Base-by-base conservation (phyloP, 2,888 invertebrate species). In the Acronicta alni region DNA sequence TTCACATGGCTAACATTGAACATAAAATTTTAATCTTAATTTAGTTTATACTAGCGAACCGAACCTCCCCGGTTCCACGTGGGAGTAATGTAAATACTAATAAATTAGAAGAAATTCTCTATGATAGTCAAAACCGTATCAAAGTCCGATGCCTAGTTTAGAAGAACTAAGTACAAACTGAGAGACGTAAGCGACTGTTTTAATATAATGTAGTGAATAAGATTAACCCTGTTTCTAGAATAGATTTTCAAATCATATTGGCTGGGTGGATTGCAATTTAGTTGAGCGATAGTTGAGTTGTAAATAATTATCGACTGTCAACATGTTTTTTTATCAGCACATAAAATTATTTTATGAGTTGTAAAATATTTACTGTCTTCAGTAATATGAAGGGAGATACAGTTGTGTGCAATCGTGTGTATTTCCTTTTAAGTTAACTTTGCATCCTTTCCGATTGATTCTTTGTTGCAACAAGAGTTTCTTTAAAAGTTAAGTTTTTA, bases 281-380 rank as follows among this genome's bases (percentile, higher is more conserved):
- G 38, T 59, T 43, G 17, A 44, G 51, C 18, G 18, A 43, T 23
- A 23, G 17, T 37, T 8, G 39, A 16, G 17, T 56, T 41, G 35
- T 71, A 71, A 71, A 53, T 60, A n/a, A n/a, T n/a, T n/a, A 66
- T 56, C 10, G 51, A 30, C 30, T 52, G 38, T 46, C 39, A 18
- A 49, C 14, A 17, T 59, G 20, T 39, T 43, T 42, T 53, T 69
- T 64, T 53, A 67, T 55, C 59, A 54, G 47, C 42, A 26, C 37
- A 59, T 71, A 10, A 68, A 68, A 44, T 30, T 42, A 42, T 43
- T 55, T 70, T 47, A 70, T 41, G 59, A 20, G 16, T 47, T 37
- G 17, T 71, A 47, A 57, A 69, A 58, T 49, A 44, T 41, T 51
- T 20, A 44, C 15, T n/a, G 16, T 20, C 23, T 67, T 44, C 20